Evolutionary conservation across 2,113 vertebrate species (phyloP).

Genomic region (Lota lota): DNA sequence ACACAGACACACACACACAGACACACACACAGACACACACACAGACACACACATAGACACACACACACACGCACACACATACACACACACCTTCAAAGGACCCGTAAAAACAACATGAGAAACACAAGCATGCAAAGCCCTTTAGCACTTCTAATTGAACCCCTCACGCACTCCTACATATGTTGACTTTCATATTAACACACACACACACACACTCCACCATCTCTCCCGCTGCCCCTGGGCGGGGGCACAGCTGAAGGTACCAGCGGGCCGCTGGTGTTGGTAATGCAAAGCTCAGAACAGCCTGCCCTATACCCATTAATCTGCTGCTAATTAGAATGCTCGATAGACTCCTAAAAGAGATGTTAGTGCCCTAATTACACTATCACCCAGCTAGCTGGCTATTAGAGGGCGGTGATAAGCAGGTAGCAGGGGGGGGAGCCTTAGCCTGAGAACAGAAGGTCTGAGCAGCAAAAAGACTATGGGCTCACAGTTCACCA

Average conservation of each 20-base stretch:
- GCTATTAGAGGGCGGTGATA: constrained; percentile 63
- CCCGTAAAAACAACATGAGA: constrained; percentile 55
- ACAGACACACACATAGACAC: too few species aligned
- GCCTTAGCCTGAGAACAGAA: neutral
- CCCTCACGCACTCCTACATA: constrained; percentile 4
- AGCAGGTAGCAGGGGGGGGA: constrained; percentile 46
- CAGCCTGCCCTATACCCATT: constrained; percentile 55
- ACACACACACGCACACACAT: too few species aligned
- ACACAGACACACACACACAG: too few species aligned
- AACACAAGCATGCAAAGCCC: constrained; percentile 13
- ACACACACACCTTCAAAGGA: constrained; percentile 4
- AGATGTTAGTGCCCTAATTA: constrained; percentile 65
- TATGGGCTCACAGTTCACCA: too few species aligned
- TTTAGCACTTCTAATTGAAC: neutral
- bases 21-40: too few species aligned
- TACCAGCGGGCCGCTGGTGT: constrained; percentile 61
- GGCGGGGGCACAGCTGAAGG: constrained; percentile 64
- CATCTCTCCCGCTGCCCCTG: constrained; percentile 44
- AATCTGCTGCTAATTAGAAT: constrained; percentile 72
- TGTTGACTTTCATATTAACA: neutral
- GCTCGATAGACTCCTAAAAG: constrained; percentile 67
- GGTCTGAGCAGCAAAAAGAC: neutral
- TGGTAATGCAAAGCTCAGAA: constrained; percentile 33
- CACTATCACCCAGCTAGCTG: constrained; percentile 61
- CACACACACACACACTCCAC: constrained; percentile 39